Evolutionary conservation across 2,888 invertebrate species (phyloP), one percentile per base, ranked within the genome.

Genomic region (Stenurella melanura): DNA sequence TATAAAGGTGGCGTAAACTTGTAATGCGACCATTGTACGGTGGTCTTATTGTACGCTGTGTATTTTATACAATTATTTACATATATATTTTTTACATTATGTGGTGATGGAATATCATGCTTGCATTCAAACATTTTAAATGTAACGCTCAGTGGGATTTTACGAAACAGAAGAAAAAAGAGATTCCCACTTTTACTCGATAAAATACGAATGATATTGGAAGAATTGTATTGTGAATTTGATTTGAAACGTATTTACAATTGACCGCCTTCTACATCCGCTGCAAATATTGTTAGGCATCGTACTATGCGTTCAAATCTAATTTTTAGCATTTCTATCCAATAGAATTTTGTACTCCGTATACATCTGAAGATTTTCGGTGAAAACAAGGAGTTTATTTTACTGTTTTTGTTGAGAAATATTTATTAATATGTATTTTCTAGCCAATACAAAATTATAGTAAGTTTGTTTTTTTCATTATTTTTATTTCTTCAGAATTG

Each of bases 231-330:
- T 79, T 74, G 68, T 67, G 82, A 85, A 85, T 84, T 84, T 73
- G 80, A 85, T 85, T 83, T 66, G 68, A 79, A 81, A 81, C 82
- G 82, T 84, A 83, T 85, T 85, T 84, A 80, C 84, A 80, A 84
- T 81, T 85, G 85, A 84, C 83, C 84, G 84, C 80, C 83, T 81
- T 78, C 84, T 78, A 80, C 80, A 83, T 83, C 76, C 80, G 73
- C 79, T 78, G 78, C 82, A 84, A 84, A 85, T 82, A 80, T 81
- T 82, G 83, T 85, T 85, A 85, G 78, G 77, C 73, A 63, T 77
- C 81, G 81, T 82, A 81, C 81, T 82, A 80, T 75, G 78, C 74
- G 76, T 78, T 77, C 76, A 79, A 85, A 85, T 85, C 82, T 80
- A 83, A 84, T 84, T 82, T 83, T 80, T 80, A 76, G 76, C 80